Conservation (phyloP, 2,113 vertebrate genomes). For the Coptodon rendalli region DNA sequence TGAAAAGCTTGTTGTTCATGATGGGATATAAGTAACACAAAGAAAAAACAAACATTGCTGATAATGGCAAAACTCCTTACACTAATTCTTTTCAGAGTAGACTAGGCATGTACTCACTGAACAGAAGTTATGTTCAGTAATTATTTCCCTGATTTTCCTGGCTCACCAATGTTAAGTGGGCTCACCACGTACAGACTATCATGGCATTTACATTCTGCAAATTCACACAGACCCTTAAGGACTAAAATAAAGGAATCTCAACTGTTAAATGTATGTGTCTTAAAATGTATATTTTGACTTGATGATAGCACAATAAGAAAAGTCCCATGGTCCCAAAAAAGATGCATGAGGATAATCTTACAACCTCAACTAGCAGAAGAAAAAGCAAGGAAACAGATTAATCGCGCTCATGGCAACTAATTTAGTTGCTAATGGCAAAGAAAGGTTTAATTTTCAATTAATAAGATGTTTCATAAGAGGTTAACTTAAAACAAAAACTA, state of each 20-base stretch:
- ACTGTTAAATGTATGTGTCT: not conserved
- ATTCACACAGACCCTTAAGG: not conserved
- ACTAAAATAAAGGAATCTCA: not conserved
- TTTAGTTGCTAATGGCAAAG: not conserved
- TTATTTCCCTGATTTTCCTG: not conserved
- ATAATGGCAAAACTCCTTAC: not conserved
- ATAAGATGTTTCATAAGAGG: not conserved
- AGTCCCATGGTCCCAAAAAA: not conserved
- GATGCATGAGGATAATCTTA: not conserved
- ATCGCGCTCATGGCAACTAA: not conserved
- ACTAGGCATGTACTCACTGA: not conserved
- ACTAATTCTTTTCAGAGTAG: not conserved
- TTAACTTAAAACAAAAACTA: not conserved
- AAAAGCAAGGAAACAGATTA: not conserved
- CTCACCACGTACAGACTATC: not conserved
- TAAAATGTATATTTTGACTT: not conserved
- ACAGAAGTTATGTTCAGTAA: not conserved
- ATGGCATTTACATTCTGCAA: not conserved
- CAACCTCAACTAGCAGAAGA: not conserved
- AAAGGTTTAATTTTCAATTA: not conserved
- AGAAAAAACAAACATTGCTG: not conserved
- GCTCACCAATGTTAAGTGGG: not conserved
- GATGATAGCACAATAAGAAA: not conserved
- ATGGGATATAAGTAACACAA: not conserved
- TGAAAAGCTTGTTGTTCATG: not conserved